These are phyloP conservation scores for Drosophila ogumai DNA, from an alignment of 1,140 invertebrate genomes.

Conservation along the genomic window DNA sequence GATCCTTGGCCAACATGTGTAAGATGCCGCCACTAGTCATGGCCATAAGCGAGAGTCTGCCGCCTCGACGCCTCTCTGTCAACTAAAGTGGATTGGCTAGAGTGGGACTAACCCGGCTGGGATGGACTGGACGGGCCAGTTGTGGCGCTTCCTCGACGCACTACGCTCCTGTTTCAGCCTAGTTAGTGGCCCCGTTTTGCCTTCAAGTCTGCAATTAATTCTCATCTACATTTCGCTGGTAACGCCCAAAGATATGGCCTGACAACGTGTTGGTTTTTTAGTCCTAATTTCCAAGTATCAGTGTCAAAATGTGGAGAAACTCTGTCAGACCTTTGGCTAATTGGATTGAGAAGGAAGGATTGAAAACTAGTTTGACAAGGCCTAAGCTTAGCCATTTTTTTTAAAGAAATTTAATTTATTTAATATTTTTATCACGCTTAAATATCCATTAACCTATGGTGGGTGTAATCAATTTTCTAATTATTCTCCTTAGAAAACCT, in stretches of 20 bases:
- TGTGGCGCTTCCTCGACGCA: slow-evolving; percentile 52
- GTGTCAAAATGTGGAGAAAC: slow-evolving; percentile 16
- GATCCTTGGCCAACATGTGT: slow-evolving; percentile 57
- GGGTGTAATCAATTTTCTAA: neutral
- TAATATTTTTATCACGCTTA: neutral
- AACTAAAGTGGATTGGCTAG: slow-evolving; percentile 17
- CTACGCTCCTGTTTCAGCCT: slow-evolving; percentile 34
- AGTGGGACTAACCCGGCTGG: slow-evolving; percentile 5
- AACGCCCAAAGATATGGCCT: neutral
- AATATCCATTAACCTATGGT: neutral
- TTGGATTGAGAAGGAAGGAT: neutral
- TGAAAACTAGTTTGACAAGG: neutral
- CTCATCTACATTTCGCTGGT: slow-evolving; percentile 37
- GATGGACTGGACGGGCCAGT: slow-evolving; percentile 34
- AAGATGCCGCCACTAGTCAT: slow-evolving; percentile 47
- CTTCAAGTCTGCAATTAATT: slow-evolving; percentile 55
- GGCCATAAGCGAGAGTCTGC: slow-evolving; percentile 55
- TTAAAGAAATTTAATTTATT: neutral
- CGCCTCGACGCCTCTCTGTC: slow-evolving; percentile 28
- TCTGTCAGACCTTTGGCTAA: slow-evolving; percentile 17
- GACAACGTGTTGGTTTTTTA: slow-evolving; percentile 14
- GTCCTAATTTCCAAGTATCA: slow-evolving; percentile 1
- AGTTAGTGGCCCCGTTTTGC: slow-evolving; percentile 62
- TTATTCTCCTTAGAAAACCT: too few relatives aligned
- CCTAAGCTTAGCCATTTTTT: neutral